Conservation (phyloP, 2,888 invertebrate genomes). For the Acronicta alni region DNA sequence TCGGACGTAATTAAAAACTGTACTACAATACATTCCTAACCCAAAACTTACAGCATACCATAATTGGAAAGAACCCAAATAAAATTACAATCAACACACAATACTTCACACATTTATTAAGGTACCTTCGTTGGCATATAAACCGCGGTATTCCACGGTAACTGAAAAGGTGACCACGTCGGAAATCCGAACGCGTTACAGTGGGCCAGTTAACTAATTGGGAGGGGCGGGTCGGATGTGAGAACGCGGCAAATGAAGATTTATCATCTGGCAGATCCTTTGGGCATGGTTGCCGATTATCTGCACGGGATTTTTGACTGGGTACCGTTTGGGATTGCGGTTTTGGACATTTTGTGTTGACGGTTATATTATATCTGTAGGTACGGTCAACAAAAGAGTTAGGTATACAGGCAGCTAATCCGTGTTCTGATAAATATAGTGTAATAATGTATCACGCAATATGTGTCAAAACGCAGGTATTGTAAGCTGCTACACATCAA, state of each 20-base stretch:
- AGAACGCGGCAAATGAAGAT: slow-evolving; percentile 87
- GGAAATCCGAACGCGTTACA: slow-evolving; percentile 75
- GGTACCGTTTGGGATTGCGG: not conserved
- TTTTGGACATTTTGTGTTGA: not conserved
- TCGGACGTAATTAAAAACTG: not conserved
- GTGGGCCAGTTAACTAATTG: slow-evolving; percentile 76
- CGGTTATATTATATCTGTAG: too few species aligned
- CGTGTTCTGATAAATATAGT: too few species aligned
- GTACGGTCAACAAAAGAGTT: too few species aligned
- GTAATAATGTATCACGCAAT: too few species aligned
- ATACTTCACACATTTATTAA: slow-evolving; percentile 22
- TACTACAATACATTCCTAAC: not conserved
- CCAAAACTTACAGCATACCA: slow-evolving; percentile 20
- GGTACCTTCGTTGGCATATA: slow-evolving; percentile 26
- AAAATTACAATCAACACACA: slow-evolving; percentile 14
- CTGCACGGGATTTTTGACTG: slow-evolving; percentile 55
- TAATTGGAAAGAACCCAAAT: slow-evolving; percentile 14
- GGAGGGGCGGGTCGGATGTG: slow-evolving; percentile 84
- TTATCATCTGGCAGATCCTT: slow-evolving; percentile 81
- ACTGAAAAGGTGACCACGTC: slow-evolving; percentile 80
- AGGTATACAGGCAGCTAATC: too few species aligned
- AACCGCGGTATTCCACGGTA: slow-evolving; percentile 60
- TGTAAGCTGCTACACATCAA: too few species aligned
- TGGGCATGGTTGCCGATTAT: slow-evolving; percentile 59
- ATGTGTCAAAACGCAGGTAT: too few species aligned